Conservation (phyloP, 2,113 vertebrate species). For the Corvus cornix region DNA sequence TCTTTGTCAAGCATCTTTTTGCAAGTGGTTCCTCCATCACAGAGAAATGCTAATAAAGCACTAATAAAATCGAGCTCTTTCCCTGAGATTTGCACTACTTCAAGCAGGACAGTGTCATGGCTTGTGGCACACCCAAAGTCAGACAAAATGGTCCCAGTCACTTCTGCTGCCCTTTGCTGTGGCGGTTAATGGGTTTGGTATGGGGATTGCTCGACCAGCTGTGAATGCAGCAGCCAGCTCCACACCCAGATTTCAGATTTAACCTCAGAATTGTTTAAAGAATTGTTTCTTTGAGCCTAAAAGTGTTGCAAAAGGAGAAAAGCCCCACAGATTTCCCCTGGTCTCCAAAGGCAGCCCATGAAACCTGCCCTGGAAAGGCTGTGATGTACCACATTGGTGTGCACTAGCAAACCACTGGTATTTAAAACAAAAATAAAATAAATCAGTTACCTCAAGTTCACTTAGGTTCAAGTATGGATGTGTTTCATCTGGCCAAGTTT, state of each 20-base stretch:
- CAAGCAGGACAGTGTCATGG: not conserved
- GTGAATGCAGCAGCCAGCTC: not conserved
- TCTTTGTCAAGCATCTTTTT: not conserved
- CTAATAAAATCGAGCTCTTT: not conserved
- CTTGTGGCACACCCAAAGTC: not conserved
- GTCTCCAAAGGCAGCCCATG: not conserved
- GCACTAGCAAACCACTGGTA: not conserved
- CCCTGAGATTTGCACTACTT: not conserved
- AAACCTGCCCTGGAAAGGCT: not conserved
- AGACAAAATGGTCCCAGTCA: not conserved
- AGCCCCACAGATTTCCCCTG: not conserved
- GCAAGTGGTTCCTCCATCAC: not conserved
- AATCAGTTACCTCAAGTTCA: not conserved
- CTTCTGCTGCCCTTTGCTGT: not conserved
- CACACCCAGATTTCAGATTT: not conserved
- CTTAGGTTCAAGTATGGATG: not conserved
- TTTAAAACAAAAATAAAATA: not conserved
- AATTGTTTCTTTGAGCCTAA: not conserved
- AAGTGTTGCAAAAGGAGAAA: not conserved
- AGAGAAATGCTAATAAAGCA: not conserved
- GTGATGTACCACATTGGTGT: not conserved
- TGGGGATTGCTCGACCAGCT: accelerated
- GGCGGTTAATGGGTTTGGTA: not conserved
- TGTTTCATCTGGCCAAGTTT: not conserved
- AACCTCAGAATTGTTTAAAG: not conserved